These are phyloP conservation scores for Rotaria socialis DNA, from an alignment of 2,888 invertebrate species.

Conservation along the genomic window DNA sequence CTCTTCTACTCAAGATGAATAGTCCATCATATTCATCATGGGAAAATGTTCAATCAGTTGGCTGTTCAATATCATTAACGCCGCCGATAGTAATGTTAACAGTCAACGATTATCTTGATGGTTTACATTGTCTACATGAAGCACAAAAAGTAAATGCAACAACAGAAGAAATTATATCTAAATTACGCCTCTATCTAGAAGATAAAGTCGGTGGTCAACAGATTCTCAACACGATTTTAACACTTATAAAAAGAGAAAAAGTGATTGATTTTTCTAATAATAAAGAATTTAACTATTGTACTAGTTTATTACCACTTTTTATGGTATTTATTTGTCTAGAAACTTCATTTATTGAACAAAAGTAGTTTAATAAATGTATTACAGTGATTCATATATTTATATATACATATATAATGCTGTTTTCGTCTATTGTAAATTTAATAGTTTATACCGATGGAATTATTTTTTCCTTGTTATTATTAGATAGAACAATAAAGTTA, in stretches of 20 bases:
- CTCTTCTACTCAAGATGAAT: no score
- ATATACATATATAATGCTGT: background rate
- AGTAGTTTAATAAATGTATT: background rate
- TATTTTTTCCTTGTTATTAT: no score
- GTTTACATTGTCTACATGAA: background rate
- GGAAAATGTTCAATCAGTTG: no score
- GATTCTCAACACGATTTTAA: background rate
- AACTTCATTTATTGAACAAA: background rate
- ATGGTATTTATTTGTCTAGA: slow-evolving; percentile 23
- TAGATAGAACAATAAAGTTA: no score
- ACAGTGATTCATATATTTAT: background rate
- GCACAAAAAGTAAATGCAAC: background rate
- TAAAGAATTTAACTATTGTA: background rate
- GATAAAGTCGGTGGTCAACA: slow-evolving; percentile 14
- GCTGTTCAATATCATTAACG: no score
- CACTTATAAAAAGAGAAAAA: background rate
- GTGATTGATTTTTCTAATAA: background rate
- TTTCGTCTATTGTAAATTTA: background rate
- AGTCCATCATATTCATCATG: no score
- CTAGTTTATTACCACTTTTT: slow-evolving; percentile 22
- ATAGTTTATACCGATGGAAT: background rate
- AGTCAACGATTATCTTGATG: background rate
- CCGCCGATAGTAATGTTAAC: background rate
- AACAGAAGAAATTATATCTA: background rate
- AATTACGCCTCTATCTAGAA: slow-evolving; percentile 30